phyloP scores from a whole-genome alignment of 2,888 invertebrate genomes.

The Silvanus unidentatus region DNA sequence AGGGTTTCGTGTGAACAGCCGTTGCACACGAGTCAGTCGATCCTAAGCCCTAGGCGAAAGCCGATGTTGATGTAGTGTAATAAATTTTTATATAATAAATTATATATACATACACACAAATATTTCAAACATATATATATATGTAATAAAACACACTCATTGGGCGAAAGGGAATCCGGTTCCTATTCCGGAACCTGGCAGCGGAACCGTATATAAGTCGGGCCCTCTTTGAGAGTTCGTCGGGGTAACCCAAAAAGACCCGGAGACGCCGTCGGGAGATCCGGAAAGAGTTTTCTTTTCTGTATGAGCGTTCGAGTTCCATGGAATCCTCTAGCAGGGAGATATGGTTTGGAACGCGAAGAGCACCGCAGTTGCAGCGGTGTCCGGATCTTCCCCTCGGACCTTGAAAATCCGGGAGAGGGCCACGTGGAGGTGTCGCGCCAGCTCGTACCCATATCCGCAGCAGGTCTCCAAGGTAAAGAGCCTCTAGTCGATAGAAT shows the following conservation, averaged over 20 bases:
- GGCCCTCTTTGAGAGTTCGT: slow-evolving; percentile 48
- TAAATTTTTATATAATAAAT: too few relatives aligned
- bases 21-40: too few relatives aligned
- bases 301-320: slow-evolving; percentile 51
- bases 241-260: slow-evolving; percentile 50
- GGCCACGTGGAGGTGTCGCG: slow-evolving; percentile 31
- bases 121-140: too few relatives aligned
- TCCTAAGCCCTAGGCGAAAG: too few relatives aligned
- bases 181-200: slow-evolving; percentile 54
- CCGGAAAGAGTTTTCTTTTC: slow-evolving; percentile 50
- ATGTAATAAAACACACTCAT: slow-evolving; percentile 3
- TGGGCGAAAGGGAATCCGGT: slow-evolving; percentile 28
- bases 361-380: slow-evolving; percentile 48
- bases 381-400: slow-evolving; percentile 46
- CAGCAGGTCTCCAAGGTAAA: slow-evolving; percentile 68
- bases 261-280: slow-evolving; percentile 54
- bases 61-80: too few relatives aligned
- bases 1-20: too few relatives aligned
- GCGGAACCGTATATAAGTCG: slow-evolving; percentile 49
- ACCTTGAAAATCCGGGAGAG: slow-evolving; percentile 42
- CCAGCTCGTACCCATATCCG: slow-evolving; percentile 58
- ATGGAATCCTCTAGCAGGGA: slow-evolving; percentile 51
- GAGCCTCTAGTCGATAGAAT: slow-evolving; percentile 47
- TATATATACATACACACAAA: too few relatives aligned
- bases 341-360: slow-evolving; percentile 37